These are phyloP conservation scores for Lepilemur septentrionalis DNA, from an alignment of 2,797 vertebrate genomes.

Conservation along the genomic window DNA sequence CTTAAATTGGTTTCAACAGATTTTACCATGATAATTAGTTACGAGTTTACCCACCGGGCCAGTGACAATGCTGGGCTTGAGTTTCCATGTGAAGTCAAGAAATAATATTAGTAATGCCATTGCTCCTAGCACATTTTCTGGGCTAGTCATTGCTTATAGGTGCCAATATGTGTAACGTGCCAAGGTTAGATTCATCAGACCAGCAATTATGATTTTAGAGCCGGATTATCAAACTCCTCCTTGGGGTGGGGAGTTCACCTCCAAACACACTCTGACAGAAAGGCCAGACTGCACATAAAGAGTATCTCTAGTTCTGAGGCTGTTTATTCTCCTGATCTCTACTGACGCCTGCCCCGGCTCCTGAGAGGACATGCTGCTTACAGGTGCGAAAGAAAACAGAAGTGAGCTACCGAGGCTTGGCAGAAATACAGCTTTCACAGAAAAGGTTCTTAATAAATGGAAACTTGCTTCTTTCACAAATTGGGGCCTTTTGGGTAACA, in stretches of 20 bases:
- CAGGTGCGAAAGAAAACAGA: constrained; percentile 14
- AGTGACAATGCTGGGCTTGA: neutral
- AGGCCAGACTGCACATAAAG: neutral
- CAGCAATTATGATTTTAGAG: neutral
- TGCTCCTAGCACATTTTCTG: neutral
- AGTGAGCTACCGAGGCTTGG: neutral
- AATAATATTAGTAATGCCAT: neutral
- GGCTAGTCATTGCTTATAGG: neutral
- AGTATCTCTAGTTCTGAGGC: neutral
- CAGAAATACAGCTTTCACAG: constrained; percentile 9
- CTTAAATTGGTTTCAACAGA: constrained; percentile 8
- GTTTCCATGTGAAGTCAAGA: neutral
- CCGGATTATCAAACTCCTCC: neutral
- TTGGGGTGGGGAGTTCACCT: neutral
- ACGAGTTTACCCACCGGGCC: neutral
- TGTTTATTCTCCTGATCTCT: neutral
- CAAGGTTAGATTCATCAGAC: neutral
- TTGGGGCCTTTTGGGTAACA: neutral
- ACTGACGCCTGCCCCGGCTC: neutral
- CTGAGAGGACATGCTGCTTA: neutral
- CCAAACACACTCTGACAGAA: neutral
- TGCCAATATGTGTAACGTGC: neutral
- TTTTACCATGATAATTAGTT: neutral
- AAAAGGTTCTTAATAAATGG: constrained; percentile 24
- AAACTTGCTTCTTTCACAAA: neutral